Conservation (phyloP, 2,888 invertebrate species). For the Agrilus mali region DNA sequence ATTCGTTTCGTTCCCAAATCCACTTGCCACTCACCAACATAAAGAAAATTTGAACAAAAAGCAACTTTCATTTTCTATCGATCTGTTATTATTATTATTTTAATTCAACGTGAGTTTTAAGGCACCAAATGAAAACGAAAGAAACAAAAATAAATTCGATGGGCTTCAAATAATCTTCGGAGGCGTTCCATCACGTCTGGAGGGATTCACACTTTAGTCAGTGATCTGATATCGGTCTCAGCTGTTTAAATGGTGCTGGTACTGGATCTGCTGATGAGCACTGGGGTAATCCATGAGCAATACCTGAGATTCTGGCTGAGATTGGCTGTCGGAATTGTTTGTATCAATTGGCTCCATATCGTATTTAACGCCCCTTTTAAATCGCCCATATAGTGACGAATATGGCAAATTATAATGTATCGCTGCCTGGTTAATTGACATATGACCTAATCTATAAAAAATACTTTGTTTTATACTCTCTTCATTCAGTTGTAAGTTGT, state of each 20-base stretch:
- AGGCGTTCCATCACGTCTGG: no score
- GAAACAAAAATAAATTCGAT: no score
- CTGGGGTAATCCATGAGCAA: constrained; percentile 30
- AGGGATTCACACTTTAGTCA: constrained; percentile 4
- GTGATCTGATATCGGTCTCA: constrained; percentile 20
- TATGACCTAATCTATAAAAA: constrained; percentile 62
- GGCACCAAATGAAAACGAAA: no score
- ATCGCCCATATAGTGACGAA: constrained; percentile 78
- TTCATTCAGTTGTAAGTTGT: not conserved
- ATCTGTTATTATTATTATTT: no score
- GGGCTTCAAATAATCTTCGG: no score
- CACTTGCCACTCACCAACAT: no score
- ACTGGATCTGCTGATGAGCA: constrained; percentile 29
- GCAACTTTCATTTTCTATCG: no score
- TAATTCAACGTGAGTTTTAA: no score
- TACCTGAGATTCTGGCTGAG: constrained; percentile 25
- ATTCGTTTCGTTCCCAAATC: no score
- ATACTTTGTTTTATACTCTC: not conserved
- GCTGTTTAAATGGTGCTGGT: constrained; percentile 30
- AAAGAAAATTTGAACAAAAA: no score
- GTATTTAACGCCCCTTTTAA: constrained; percentile 71
- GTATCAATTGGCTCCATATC: constrained; percentile 40
- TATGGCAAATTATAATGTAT: constrained; percentile 86
- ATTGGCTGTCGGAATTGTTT: constrained; percentile 28
- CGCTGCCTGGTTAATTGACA: constrained; percentile 89